Percentiles rank a stretch among this genome's conserved stretches.
phyloP scores from a whole-genome alignment of 2,113 vertebrate species.

The Ctenodactylus gundi region DNA sequence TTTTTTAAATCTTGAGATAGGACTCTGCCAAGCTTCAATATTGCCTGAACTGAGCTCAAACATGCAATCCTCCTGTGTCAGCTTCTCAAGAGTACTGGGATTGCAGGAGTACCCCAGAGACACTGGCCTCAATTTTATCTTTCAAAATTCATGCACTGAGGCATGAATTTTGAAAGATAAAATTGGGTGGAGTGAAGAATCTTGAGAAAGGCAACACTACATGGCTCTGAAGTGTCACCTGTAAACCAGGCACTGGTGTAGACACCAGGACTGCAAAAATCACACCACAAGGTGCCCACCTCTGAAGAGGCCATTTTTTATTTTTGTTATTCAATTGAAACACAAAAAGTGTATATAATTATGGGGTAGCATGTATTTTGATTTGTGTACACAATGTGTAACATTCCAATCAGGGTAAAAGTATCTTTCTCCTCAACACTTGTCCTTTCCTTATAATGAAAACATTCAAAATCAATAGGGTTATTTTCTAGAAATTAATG shows the following conservation, averaged over 20 bases:
- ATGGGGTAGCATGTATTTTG: background rate
- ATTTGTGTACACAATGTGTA: background rate
- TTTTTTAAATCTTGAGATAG: background rate
- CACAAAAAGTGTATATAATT: background rate
- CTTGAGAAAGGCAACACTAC: fast-evolving
- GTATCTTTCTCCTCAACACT: background rate
- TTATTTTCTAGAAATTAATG: background rate
- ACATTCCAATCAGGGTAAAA: background rate
- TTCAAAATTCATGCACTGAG: too few relatives aligned
- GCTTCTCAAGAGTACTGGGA: background rate
- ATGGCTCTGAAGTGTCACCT: background rate
- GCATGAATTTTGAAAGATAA: background rate
- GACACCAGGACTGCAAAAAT: background rate
- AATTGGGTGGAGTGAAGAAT: background rate
- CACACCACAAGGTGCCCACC: fast-evolving
- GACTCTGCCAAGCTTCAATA: background rate
- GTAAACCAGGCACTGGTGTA: fast-evolving
- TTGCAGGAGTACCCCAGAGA: background rate
- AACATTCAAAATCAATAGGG: background rate
- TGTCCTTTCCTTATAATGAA: background rate
- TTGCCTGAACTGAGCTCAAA: background rate
- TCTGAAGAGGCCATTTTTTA: background rate
- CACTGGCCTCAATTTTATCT: background rate
- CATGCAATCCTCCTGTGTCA: background rate
- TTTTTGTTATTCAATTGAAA: background rate